Evolutionary conservation across 2,113 vertebrate genomes (phyloP).

Genomic region (Gobio gobio): DNA sequence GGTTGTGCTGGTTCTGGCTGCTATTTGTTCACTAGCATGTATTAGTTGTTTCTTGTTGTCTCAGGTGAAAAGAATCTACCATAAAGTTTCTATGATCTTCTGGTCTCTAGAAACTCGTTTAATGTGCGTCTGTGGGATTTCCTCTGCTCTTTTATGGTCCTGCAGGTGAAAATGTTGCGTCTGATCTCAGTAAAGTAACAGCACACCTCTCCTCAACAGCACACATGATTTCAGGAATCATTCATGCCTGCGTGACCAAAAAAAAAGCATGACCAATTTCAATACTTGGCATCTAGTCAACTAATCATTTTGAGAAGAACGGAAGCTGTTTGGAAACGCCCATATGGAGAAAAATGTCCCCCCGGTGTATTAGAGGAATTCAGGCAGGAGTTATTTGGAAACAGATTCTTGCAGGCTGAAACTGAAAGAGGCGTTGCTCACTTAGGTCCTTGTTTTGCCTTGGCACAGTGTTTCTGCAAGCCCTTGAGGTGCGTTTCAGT

Average conservation of each 20-base stretch:
- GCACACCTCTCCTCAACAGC: neutral
- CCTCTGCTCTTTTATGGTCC: no score
- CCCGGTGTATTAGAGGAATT: neutral
- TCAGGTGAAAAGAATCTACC: no score
- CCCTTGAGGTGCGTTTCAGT: neutral
- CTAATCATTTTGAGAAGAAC: neutral
- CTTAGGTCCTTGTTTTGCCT: neutral
- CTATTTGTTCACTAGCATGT: no score
- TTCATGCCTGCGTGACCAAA: neutral
- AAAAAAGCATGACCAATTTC: constrained; percentile 1
- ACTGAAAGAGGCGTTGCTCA: neutral
- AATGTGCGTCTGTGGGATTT: neutral
- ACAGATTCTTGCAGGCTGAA: neutral
- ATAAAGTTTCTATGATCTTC: neutral
- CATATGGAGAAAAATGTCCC: neutral
- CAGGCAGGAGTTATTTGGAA: no score
- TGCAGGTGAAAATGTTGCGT: no score
- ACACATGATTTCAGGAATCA: neutral
- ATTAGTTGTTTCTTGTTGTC: no score
- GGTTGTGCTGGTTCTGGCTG: no score
- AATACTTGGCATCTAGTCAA: neutral
- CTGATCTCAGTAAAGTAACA: neutral
- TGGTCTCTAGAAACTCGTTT: neutral
- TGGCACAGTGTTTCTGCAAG: neutral
- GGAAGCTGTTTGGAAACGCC: neutral